Base-by-base conservation (phyloP, 64 coral and sea anemone genomes). In the Cladopsammia gracilis region DNA sequence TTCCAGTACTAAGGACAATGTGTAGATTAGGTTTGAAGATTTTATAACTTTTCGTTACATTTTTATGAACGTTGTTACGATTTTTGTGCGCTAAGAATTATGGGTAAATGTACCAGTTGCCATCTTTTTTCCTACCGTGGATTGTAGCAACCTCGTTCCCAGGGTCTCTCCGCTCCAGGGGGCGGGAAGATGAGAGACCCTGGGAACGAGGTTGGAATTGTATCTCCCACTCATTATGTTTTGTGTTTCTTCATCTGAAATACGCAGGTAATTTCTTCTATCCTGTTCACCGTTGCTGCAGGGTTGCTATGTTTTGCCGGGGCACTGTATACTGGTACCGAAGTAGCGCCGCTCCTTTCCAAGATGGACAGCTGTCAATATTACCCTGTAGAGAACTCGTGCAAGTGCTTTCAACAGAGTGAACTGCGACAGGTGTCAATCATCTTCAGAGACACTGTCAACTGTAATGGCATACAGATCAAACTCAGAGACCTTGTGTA, bases 321-420 rank as follows among this genome's bases (percentile, higher is more conserved):
- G 43, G 96, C 88, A 0, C 9, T 97, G 54, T 62, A 87, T 49
- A 86, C 96, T 20, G 88, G 93, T 3, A 91, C 82, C 5, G 87
- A 87, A 15, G 87, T 97, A 5, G 75, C 82, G 3, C 92, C 96
- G 9, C 93, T 97, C 75, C 71, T 97, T 10, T 90, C 96, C 8
- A 74, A 60, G 64, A 94, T 97, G 73, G 92, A 94, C 65, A 86
- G 49, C 75, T 97, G 96, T 78, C 96, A 97, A 58, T 97, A 94
- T 85, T 97, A 94, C 51, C 62, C 81, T 42, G 87, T 87, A 11
- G 96, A 93, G 48, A 85, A 61, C 57, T 87, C 93, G 82, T 97
- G 96, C 76, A 89, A 93, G 76, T 97, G 96, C 76, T 97, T 97
- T 43, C 88, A 85, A 43, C 80, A 86, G 34, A 91, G 82, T 75